Evolutionary conservation across 2,888 invertebrate genomes (phyloP).

Genomic region (Ophion ellenae): DNA sequence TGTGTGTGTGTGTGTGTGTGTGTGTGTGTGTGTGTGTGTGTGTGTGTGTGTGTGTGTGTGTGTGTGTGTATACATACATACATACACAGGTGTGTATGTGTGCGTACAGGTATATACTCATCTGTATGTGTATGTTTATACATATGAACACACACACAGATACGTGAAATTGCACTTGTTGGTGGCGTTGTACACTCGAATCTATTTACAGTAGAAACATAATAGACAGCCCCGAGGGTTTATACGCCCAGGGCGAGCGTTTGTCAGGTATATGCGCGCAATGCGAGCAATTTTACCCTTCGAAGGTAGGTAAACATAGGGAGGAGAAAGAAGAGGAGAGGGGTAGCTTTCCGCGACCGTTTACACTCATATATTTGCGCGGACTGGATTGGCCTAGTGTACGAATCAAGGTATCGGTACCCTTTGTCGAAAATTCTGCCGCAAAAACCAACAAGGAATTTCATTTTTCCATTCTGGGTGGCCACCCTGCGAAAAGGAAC

Average conservation of each 20-base stretch:
- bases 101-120: no score
- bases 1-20: not conserved
- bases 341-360: slow-evolving; percentile 6
- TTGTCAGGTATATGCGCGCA: slow-evolving; percentile 43
- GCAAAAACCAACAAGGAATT: slow-evolving; percentile 27
- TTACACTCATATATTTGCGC: not conserved
- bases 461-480: slow-evolving; percentile 21
- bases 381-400: slow-evolving; percentile 11
- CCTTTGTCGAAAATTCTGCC: slow-evolving; percentile 25
- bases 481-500: slow-evolving; percentile 7
- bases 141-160: not conserved
- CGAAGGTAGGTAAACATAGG: not conserved
- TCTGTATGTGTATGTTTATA: no score
- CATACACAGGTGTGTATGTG: no score
- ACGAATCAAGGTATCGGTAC: slow-evolving; percentile 33
- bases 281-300: slow-evolving; percentile 25
- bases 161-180: slow-evolving; percentile 51
- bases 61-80: no score
- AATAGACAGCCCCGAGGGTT: slow-evolving; percentile 65
- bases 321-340: not conserved
- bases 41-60: not conserved
- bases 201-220: slow-evolving; percentile 63
- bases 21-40: not conserved
- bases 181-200: slow-evolving; percentile 60
- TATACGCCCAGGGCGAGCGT: slow-evolving; percentile 52